phyloP scores from a whole-genome alignment of 2,888 invertebrate species.

The Melieria omissa region DNA sequence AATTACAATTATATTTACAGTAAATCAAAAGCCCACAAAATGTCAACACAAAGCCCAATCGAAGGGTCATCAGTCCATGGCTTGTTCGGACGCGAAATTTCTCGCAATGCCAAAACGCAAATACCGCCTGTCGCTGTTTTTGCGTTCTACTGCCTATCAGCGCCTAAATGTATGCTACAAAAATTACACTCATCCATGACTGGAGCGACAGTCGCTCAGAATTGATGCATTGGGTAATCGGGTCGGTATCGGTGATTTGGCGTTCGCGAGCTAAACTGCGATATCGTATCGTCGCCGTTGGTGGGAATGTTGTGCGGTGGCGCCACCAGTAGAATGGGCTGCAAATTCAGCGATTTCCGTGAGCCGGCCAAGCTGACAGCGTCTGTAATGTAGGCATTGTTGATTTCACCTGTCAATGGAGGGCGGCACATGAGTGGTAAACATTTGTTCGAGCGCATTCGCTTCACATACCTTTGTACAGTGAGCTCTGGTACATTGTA shows the following conservation, averaged over 20 bases:
- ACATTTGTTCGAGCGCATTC: neutral
- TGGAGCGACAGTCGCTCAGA: constrained; percentile 52
- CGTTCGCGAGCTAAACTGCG: constrained; percentile 82
- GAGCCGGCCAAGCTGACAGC: constrained; percentile 86
- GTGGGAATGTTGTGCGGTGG: constrained; percentile 68
- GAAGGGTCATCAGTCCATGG: neutral
- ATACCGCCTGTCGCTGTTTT: neutral
- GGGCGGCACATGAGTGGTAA: neutral
- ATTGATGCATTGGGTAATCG: constrained; percentile 77
- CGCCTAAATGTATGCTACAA: too few relatives aligned
- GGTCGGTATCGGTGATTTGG: constrained; percentile 69
- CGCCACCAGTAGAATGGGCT: constrained; percentile 80
- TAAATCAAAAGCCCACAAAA: neutral
- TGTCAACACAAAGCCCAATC: neutral
- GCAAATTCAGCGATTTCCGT: constrained; percentile 85
- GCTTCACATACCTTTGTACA: constrained; percentile 72
- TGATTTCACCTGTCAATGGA: constrained; percentile 79
- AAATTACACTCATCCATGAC: neutral
- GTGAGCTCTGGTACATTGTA: constrained; percentile 77
- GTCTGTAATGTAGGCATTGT: constrained; percentile 88
- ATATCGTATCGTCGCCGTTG: constrained; percentile 76
- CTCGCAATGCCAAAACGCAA: neutral
- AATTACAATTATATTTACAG: neutral
- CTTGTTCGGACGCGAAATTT: constrained; percentile 3
- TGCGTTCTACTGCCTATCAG: too few relatives aligned